Percentiles rank a stretch among this genome's conserved stretches.
phyloP scores from a whole-genome alignment of 1,140 invertebrate species.

The Megalonaias nervosa region DNA sequence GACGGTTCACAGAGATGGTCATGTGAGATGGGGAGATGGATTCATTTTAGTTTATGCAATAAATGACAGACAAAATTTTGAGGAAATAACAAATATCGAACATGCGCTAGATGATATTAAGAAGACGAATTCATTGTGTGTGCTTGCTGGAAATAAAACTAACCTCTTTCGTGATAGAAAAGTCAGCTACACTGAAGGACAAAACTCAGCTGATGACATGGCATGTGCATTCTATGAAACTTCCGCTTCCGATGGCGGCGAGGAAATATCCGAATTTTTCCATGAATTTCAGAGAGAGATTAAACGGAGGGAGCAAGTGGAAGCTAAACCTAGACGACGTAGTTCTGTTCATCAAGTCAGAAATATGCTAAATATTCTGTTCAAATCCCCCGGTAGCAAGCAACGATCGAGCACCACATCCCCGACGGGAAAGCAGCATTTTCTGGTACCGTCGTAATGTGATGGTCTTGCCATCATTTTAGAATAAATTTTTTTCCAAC shows the following conservation, averaged over 20 bases:
- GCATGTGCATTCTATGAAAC: slow-evolving; percentile 90
- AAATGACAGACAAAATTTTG: slow-evolving; percentile 88
- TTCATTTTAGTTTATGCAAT: slow-evolving; percentile 93
- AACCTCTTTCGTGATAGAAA: slow-evolving; percentile 93
- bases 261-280: slow-evolving; percentile 70
- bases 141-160: slow-evolving; percentile 90
- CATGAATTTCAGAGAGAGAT: slow-evolving; percentile 67
- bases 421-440: no score
- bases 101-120: slow-evolving; percentile 79
- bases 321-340: slow-evolving; percentile 61
- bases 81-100: slow-evolving; percentile 80
- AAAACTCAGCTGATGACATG: slow-evolving; percentile 80
- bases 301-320: slow-evolving; percentile 61
- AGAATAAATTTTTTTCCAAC: no score
- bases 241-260: slow-evolving; percentile 85
- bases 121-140: slow-evolving; percentile 75
- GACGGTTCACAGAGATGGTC: slow-evolving; percentile 78
- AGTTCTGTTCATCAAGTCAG: slow-evolving; percentile 70
- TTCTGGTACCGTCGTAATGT: no score
- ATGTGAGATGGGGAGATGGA: slow-evolving; percentile 91
- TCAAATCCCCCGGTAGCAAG: slow-evolving; percentile 40
- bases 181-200: slow-evolving; percentile 89
- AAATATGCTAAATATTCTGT: slow-evolving; percentile 65
- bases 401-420: no score
- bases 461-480: no score